phyloP scores from a whole-genome alignment of 1,140 invertebrate species.

The Neelides sp. region DNA sequence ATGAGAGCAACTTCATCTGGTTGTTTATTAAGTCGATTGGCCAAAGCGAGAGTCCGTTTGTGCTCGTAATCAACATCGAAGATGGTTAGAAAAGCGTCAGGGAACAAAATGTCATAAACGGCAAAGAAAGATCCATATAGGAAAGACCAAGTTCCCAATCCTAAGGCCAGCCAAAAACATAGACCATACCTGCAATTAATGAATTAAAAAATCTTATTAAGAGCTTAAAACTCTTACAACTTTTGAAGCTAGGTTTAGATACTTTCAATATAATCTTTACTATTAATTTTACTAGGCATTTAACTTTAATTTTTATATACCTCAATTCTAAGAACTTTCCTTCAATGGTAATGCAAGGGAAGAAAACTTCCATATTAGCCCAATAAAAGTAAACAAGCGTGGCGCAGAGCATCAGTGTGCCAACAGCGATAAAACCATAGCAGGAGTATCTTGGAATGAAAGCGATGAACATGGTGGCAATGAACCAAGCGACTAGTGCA shows the following conservation, averaged over 20 bases:
- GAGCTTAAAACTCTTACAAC: not conserved
- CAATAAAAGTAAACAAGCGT: slow-evolving; percentile 28
- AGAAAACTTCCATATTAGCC: slow-evolving; percentile 10
- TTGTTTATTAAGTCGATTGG: slow-evolving; percentile 23
- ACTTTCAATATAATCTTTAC: not conserved
- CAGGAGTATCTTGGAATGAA: slow-evolving; percentile 23
- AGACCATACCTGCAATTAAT: slow-evolving; percentile 21
- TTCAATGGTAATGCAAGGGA: slow-evolving; percentile 27
- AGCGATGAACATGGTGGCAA: slow-evolving; percentile 20
- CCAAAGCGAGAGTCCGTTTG: slow-evolving; percentile 21
- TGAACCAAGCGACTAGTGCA: slow-evolving; percentile 23
- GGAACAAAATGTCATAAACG: slow-evolving; percentile 24
- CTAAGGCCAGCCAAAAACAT: slow-evolving; percentile 26
- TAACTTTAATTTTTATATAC: slow-evolving; percentile 10
- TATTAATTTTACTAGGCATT: not conserved
- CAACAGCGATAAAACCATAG: slow-evolving; percentile 26
- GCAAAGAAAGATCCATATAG: slow-evolving; percentile 23
- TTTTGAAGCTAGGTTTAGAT: not conserved
- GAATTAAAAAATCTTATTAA: not conserved
- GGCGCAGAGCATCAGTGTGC: slow-evolving; percentile 18
- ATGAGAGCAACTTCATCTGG: too few species aligned
- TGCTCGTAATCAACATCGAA: slow-evolving; percentile 30
- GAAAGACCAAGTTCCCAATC: slow-evolving; percentile 20
- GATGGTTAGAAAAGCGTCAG: slow-evolving; percentile 28
- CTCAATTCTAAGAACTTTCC: slow-evolving; percentile 21